phyloP scores from a whole-genome alignment of 2,797 vertebrate species.

The Allochrocebus solatus region DNA sequence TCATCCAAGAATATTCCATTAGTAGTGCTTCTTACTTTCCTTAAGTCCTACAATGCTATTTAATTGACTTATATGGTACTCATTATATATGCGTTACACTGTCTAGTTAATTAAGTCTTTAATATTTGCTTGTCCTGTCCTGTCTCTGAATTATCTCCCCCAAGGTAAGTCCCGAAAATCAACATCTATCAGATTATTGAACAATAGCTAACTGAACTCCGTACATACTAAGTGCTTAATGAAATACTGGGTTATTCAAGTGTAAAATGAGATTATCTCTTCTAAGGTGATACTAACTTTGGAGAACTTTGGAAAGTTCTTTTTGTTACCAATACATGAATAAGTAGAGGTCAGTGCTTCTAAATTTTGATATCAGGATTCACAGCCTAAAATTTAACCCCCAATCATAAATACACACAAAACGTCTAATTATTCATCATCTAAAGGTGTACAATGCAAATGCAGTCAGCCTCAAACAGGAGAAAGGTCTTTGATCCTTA shows the following conservation, averaged over 20 bases:
- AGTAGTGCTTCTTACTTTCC: background rate
- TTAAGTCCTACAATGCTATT: background rate
- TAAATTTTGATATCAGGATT: background rate
- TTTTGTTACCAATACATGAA: background rate
- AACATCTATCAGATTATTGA: background rate
- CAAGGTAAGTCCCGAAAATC: background rate
- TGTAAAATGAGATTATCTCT: background rate
- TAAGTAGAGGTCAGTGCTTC: background rate
- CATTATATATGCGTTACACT: background rate
- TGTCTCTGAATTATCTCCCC: background rate
- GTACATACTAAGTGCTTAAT: conserved; percentile 20
- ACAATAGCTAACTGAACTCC: background rate
- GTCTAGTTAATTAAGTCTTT: conserved; percentile 5
- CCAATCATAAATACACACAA: background rate
- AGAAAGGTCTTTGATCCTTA: background rate
- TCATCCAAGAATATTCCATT: background rate
- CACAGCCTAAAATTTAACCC: background rate
- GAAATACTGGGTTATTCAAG: conserved; percentile 30
- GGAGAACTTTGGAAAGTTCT: background rate
- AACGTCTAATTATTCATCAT: background rate
- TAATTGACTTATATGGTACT: background rate
- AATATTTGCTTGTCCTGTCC: background rate
- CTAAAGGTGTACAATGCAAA: background rate
- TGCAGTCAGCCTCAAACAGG: background rate
- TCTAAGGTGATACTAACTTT: background rate